Percentiles rank a stretch among this genome's conserved stretches.
These are phyloP conservation scores for Helicoverpa zea DNA, from an alignment of 1,140 invertebrate genomes.

Conservation along the genomic window DNA sequence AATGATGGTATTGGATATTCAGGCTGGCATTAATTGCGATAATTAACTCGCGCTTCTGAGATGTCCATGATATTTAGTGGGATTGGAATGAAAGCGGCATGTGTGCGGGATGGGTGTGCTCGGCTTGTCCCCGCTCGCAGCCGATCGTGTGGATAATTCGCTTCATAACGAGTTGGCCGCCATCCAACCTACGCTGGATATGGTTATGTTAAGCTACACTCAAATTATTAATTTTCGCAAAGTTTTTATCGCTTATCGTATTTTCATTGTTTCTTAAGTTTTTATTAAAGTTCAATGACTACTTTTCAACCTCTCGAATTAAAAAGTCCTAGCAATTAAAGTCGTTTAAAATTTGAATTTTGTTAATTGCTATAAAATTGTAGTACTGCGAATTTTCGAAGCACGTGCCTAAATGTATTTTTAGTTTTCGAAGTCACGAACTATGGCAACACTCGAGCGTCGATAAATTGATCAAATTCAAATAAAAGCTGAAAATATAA, in stretches of 20 bases:
- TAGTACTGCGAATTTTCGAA: neutral
- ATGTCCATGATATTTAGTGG: constrained; percentile 44
- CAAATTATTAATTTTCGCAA: constrained; percentile 54
- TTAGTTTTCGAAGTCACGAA: neutral
- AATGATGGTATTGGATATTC: constrained; percentile 38
- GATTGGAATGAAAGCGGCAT: constrained; percentile 39
- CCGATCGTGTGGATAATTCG: constrained; percentile 52
- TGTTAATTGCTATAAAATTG: constrained; percentile 6
- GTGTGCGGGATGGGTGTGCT: constrained; percentile 44
- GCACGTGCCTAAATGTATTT: neutral
- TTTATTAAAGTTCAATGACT: neutral
- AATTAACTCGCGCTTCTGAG: constrained; percentile 37
- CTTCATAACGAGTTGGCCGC: constrained; percentile 58
- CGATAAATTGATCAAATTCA: neutral
- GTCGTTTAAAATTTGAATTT: neutral
- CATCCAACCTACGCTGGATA: constrained; percentile 52
- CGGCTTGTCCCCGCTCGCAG: constrained; percentile 33
- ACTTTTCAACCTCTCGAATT: neutral
- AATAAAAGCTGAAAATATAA: no score
- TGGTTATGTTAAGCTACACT: constrained; percentile 53
- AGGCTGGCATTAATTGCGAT: constrained; percentile 30
- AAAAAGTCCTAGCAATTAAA: constrained; percentile 10
- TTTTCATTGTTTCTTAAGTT: constrained; percentile 29
- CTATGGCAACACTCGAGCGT: neutral
- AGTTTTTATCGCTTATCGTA: constrained; percentile 34